These are phyloP conservation scores for Brachyalestes nurse DNA, from an alignment of 2,797 vertebrate genomes.

Conservation along the genomic window DNA sequence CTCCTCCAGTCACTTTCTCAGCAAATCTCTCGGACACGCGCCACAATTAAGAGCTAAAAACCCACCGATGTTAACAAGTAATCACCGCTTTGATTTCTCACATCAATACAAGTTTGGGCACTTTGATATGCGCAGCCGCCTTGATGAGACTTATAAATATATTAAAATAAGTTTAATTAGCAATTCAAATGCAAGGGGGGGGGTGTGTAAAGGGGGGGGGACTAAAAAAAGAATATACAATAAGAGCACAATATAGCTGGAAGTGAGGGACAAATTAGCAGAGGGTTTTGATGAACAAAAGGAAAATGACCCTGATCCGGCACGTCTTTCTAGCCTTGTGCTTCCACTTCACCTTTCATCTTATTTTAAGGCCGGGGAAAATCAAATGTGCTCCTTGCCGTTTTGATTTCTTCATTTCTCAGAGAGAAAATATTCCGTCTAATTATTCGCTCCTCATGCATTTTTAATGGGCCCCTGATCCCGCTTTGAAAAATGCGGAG, in stretches of 20 bases:
- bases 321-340: slow-evolving; percentile 73
- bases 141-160: slow-evolving; percentile 82
- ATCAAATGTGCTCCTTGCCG: slow-evolving; percentile 71
- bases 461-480: slow-evolving; percentile 75
- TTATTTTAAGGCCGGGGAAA: slow-evolving; percentile 71
- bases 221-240: slow-evolving; percentile 76
- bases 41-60: slow-evolving; percentile 73
- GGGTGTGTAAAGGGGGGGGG: slow-evolving; percentile 45
- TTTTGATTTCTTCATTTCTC: slow-evolving; percentile 78
- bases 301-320: slow-evolving; percentile 72
- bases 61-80: slow-evolving; percentile 76
- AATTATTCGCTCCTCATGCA: slow-evolving; percentile 82
- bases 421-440: slow-evolving; percentile 75
- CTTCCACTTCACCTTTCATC: slow-evolving; percentile 74
- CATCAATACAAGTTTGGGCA: slow-evolving; percentile 83
- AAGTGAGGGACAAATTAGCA: slow-evolving; percentile 74
- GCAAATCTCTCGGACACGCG: slow-evolving; percentile 64
- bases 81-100: slow-evolving; percentile 82
- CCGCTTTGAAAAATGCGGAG: slow-evolving; percentile 71
- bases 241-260: slow-evolving; percentile 74
- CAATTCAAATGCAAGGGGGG: slow-evolving; percentile 79
- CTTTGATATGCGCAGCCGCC: slow-evolving; percentile 83
- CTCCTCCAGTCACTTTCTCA: slow-evolving; percentile 48
- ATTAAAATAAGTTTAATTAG: slow-evolving; percentile 86
- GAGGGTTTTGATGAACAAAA: slow-evolving; percentile 78